A percentile compares a stretch with the other conserved stretches of the same genome.
These are phyloP conservation scores for Ondatra zibethicus DNA, from an alignment of 2,113 vertebrate genomes.

Conservation along the genomic window DNA sequence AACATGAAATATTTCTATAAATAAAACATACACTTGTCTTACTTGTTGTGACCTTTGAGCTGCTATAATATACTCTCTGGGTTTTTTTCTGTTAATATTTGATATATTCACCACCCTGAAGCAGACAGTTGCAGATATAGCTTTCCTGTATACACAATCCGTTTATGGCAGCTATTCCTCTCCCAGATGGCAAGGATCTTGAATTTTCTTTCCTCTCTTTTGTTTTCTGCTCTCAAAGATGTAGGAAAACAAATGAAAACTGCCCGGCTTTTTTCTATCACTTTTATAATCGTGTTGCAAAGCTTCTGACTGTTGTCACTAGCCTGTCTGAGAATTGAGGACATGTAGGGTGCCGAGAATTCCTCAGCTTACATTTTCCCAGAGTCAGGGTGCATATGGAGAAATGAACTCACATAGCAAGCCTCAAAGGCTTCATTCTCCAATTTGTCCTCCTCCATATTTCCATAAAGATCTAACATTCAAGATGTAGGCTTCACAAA, in stretches of 20 bases:
- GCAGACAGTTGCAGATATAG: background rate
- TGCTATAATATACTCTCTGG: background rate
- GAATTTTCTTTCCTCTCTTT: background rate
- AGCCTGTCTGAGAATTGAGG: background rate
- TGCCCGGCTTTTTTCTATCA: background rate
- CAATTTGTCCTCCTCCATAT: background rate
- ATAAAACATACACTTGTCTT: slow-evolving; percentile 20
- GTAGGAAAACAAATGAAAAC: background rate
- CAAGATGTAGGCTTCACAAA: background rate
- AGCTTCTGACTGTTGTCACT: background rate
- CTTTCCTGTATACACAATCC: background rate
- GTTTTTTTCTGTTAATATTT: background rate
- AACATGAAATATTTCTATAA: slow-evolving; percentile 53
- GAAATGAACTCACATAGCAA: background rate
- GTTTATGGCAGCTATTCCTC: background rate
- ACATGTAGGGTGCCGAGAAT: background rate
- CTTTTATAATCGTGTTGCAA: background rate
- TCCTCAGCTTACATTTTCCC: background rate
- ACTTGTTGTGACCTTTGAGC: background rate
- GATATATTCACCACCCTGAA: background rate
- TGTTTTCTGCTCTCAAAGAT: background rate
- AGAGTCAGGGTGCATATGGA: background rate
- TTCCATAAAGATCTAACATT: background rate
- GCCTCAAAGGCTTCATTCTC: background rate
- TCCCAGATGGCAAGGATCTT: background rate